A percentile compares a stretch with the other conserved stretches of the same genome.
phyloP scores from a whole-genome alignment of 2,797 vertebrate genomes.

The Astyanax mexicanus region DNA sequence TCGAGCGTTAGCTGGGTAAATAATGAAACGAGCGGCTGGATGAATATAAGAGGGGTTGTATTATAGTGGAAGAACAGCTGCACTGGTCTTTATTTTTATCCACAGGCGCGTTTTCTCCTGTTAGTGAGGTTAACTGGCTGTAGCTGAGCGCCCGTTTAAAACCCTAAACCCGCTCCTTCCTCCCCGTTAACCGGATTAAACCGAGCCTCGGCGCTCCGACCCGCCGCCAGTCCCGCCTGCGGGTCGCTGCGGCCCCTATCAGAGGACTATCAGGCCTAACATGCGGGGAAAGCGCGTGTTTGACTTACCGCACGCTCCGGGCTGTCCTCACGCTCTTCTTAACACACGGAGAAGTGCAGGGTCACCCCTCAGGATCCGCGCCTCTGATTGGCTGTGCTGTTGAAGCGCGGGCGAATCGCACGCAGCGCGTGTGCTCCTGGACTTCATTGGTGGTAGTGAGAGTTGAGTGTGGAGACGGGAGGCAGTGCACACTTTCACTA shows the following conservation, averaged over 20 bases:
- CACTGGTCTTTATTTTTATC: not conserved
- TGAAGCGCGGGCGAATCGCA: slow-evolving; percentile 15
- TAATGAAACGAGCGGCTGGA: not conserved
- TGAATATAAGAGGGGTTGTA: not conserved
- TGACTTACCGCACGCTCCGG: slow-evolving; percentile 47
- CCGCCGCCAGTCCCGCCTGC: not conserved
- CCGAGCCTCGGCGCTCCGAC: not conserved
- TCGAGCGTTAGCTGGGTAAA: no score
- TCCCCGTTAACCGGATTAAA: no score
- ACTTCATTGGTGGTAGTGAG: slow-evolving; percentile 21
- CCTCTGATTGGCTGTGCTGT: slow-evolving; percentile 42
- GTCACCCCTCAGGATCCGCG: slow-evolving; percentile 25
- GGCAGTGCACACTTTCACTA: not conserved
- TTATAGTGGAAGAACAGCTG: not conserved
- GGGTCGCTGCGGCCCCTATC: not conserved
- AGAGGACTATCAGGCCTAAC: not conserved
- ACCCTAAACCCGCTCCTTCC: not conserved
- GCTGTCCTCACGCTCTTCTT: slow-evolving; percentile 50
- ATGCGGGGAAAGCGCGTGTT: not conserved
- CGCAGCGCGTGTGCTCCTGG: not conserved
- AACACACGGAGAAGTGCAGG: slow-evolving; percentile 42
- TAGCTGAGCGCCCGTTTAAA: no score
- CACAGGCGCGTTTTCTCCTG: not conserved
- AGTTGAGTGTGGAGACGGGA: not conserved
- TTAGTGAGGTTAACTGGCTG: no score